Evolutionary conservation across 2,888 invertebrate genomes (phyloP).

Genomic region (Boloria selene): DNA sequence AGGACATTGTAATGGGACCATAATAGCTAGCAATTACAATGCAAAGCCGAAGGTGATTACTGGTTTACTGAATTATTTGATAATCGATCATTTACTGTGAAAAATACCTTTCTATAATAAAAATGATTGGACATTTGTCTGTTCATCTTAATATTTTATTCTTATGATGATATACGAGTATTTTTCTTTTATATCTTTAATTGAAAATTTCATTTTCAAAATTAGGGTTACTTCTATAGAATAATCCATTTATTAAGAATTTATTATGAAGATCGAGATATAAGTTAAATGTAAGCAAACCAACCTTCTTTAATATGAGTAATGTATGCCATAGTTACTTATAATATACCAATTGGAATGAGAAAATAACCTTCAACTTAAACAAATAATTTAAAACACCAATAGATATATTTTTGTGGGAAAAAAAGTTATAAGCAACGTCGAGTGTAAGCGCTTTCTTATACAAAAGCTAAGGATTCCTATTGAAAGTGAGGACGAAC

Average conservation of each 20-base stretch:
- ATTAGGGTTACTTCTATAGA: too few species aligned
- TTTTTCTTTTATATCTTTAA: too few species aligned
- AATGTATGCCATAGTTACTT: too few species aligned
- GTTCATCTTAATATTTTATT: slow-evolving; percentile 2
- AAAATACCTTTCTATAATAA: slow-evolving; percentile 46
- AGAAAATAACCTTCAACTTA: too few species aligned
- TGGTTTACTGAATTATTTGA: slow-evolving; percentile 76
- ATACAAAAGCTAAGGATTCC: slow-evolving; percentile 14
- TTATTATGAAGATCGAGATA: too few species aligned
- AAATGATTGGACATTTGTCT: slow-evolving; percentile 9
- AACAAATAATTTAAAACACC: too few species aligned
- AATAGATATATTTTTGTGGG: too few species aligned
- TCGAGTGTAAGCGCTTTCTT: neutral
- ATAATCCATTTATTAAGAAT: too few species aligned
- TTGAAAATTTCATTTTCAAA: too few species aligned
- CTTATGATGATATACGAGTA: too few species aligned
- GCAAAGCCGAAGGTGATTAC: slow-evolving; percentile 73
- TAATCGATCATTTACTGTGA: slow-evolving; percentile 64
- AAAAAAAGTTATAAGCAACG: slow-evolving; percentile 1
- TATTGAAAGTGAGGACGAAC: slow-evolving; percentile 11
- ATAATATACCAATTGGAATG: neutral
- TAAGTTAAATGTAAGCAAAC: too few species aligned
- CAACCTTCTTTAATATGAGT: neutral
- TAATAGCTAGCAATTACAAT: slow-evolving; percentile 72
- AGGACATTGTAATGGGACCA: slow-evolving; percentile 40